phyloP scores from a whole-genome alignment of 2,888 invertebrate species.

The Crematogaster levior region DNA sequence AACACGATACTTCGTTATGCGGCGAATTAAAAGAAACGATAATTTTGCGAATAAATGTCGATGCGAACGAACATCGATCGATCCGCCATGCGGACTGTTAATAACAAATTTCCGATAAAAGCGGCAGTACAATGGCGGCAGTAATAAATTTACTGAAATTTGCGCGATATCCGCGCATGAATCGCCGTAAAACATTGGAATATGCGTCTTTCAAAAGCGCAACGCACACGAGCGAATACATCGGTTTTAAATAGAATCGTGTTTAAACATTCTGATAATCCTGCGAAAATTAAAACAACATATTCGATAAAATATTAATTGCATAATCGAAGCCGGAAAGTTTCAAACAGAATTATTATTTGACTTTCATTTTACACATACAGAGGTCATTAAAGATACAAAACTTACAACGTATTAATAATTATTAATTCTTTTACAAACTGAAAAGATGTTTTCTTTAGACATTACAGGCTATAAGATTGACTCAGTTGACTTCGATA shows the following conservation, averaged over 20 bases:
- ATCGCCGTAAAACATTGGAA: conserved; percentile 27
- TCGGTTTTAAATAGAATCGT: conserved; percentile 48
- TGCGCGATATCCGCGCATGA: conserved; percentile 39
- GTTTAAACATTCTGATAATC: conserved; percentile 47
- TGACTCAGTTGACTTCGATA: not conserved
- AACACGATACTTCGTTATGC: conserved; percentile 47
- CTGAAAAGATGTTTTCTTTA: not conserved
- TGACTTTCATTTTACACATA: conserved; percentile 21
- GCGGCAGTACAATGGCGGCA: conserved; percentile 49
- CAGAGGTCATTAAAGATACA: not conserved
- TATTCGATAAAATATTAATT: conserved; percentile 47
- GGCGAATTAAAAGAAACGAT: conserved; percentile 49
- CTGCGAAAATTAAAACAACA: conserved; percentile 47
- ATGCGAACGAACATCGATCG: conserved; percentile 42
- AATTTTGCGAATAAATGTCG: conserved; percentile 54
- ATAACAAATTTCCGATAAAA: conserved; percentile 55
- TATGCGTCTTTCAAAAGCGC: conserved; percentile 51
- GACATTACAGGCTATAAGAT: not conserved
- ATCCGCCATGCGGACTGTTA: conserved; percentile 41
- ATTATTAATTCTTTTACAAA: not conserved
- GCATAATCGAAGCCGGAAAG: conserved; percentile 33
- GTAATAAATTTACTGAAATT: conserved; percentile 55
- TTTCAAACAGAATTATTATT: conserved; percentile 40
- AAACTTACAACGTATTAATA: not conserved
- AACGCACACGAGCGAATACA: conserved; percentile 28